Evolutionary conservation across 2,797 vertebrate species (phyloP), one percentile per base, ranked within the genome.

Genomic region (Cichlasoma orientale): DNA sequence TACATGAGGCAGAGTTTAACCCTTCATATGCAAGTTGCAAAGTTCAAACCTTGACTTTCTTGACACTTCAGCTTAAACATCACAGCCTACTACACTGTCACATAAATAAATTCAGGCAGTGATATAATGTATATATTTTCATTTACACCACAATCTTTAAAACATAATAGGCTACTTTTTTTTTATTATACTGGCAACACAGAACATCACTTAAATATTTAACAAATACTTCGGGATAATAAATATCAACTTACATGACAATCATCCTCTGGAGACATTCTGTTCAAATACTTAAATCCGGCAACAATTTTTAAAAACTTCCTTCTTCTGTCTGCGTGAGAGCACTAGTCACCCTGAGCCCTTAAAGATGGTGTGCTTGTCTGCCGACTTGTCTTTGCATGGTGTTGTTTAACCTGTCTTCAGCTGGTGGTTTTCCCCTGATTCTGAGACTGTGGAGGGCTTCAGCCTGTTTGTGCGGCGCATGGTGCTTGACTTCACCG

Each of bases 401-500:
- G 29, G 1, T 44, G 3, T 27, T 1, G 18, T 72, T 21, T 53
- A 83, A 54, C 16, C 41, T 23, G 18, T 21, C 2, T 29, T 73
- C n/a, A 53, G 33, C 47, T 88, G 68, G 7, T 52, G 56, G 59
- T 55, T 77, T 2, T 78, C 71, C 6, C 5, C 44, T 0, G 19
- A 2, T 7, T 71, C 68, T 2, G 54, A 31, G 31, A 0, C 19
- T 1, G 9, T 3, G 18, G 18, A 1, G 1, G 68, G 10, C 11
- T 59, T 85, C 21, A 50, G 23, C 57, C 58, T 72, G 61, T 75
- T 13, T 11, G 31, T 0, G 0, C 7, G 59, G 1, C 4, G 36
- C 3, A 6, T 0, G 4, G 1, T 31, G 23, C 66, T 68, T 44
- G 4, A 25, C 14, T 74, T 84, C 0, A 94, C 90, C 0, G 88